Percentiles rank a stretch among this genome's conserved stretches.
These are phyloP conservation scores for Phengaris arion DNA, from an alignment of 2,888 invertebrate genomes.

Conservation along the genomic window DNA sequence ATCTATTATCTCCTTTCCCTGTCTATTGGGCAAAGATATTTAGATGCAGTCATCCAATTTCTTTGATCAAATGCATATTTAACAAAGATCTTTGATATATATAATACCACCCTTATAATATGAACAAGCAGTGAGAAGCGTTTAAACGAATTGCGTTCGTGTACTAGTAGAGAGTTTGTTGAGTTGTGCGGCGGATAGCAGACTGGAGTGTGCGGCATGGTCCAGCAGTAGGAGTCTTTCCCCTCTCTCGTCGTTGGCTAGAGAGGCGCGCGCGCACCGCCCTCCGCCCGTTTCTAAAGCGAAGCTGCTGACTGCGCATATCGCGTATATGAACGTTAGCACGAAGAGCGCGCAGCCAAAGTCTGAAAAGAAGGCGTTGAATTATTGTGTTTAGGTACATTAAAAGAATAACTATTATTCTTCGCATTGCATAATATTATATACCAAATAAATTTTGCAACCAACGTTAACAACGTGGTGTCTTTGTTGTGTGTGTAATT, in stretches of 20 bases:
- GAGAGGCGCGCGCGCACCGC: slow-evolving; percentile 49
- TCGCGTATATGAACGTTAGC: slow-evolving; percentile 68
- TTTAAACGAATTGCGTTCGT: slow-evolving; percentile 66
- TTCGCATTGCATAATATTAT: no score
- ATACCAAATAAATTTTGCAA: no score
- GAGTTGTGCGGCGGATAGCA: slow-evolving; percentile 69
- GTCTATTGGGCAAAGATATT: no score
- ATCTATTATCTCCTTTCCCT: no score
- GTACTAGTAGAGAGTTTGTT: slow-evolving; percentile 66
- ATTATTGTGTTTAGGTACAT: no score
- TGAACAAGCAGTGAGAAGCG: neutral
- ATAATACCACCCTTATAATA: no score
- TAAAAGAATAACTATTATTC: no score
- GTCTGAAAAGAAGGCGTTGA: slow-evolving; percentile 47
- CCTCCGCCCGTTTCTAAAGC: slow-evolving; percentile 60
- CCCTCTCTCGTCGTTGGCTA: slow-evolving; percentile 59
- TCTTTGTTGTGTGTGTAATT: no score
- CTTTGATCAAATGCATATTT: no score
- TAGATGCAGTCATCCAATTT: no score
- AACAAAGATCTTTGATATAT: no score
- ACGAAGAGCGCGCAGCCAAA: slow-evolving; percentile 64
- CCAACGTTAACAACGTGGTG: no score
- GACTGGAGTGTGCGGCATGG: slow-evolving; percentile 69
- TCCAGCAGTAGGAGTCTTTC: slow-evolving; percentile 66
- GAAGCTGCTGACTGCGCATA: slow-evolving; percentile 71